A percentile compares a stretch with the other conserved stretches of the same genome.
Evolutionary conservation across 2,888 invertebrate genomes (phyloP).

Genomic region (Tineola bisselliella): DNA sequence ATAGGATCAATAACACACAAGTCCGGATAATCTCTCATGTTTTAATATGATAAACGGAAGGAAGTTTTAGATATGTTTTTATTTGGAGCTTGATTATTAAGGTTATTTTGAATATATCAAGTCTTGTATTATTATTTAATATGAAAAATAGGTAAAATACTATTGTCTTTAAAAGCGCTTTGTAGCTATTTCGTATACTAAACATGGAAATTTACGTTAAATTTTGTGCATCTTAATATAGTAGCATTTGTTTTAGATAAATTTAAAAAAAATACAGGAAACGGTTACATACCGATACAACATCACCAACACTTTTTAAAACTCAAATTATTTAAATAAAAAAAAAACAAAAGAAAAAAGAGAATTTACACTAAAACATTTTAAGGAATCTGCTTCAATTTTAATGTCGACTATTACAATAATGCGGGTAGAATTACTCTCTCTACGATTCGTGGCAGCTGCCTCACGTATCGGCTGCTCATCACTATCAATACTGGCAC

Average conservation of each 20-base stretch:
- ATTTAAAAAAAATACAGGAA: too few relatives aligned
- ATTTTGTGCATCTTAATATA: too few relatives aligned
- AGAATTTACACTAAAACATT: neutral
- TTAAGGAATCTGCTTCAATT: neutral
- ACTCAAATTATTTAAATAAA: too few relatives aligned
- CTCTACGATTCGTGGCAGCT: conserved; percentile 3
- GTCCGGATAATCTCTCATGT: neutral
- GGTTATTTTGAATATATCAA: neutral
- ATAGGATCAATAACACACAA: neutral
- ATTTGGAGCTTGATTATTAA: neutral
- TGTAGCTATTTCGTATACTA: too few relatives aligned
- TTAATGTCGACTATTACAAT: conserved; percentile 2
- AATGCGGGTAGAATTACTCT: neutral
- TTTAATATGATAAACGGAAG: neutral
- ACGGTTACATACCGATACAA: too few relatives aligned
- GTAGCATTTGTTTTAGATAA: too few relatives aligned
- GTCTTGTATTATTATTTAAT: neutral
- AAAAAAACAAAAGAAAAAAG: neutral
- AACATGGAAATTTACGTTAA: too few relatives aligned
- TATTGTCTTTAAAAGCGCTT: too few relatives aligned
- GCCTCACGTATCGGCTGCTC: conserved; percentile 40
- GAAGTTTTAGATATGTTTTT: neutral
- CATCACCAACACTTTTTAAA: too few relatives aligned
- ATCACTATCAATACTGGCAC: conserved; percentile 26
- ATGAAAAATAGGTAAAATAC: too few relatives aligned